phyloP scores from a whole-genome alignment of 2,797 vertebrate genomes.

The Diplodus sargus region DNA sequence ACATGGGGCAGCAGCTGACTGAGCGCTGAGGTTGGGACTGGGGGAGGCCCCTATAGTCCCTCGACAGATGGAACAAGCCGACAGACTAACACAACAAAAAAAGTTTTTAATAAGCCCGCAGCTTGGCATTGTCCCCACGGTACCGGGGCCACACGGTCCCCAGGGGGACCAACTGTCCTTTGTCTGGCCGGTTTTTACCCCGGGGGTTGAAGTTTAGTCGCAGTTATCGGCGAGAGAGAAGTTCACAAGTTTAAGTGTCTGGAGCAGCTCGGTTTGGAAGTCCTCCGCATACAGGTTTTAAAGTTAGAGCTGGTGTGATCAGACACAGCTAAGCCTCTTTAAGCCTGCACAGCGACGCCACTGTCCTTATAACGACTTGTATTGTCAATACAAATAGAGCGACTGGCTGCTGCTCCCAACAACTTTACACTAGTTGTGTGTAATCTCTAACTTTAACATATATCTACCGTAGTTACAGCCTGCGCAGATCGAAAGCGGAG shows the following conservation, averaged over 20 bases:
- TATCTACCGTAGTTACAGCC: too few species aligned
- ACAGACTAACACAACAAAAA: constrained; percentile 83
- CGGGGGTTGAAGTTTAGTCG: constrained; percentile 42
- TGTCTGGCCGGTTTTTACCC: constrained; percentile 79
- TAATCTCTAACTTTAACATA: background rate
- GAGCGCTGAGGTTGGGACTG: constrained; percentile 78
- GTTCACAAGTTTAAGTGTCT: constrained; percentile 9
- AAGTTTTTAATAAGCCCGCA: constrained; percentile 89
- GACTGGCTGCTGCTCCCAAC: background rate
- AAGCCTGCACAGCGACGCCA: constrained; percentile 20
- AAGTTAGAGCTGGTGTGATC: constrained; percentile 36
- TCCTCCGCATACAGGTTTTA: constrained; percentile 8
- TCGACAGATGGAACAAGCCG: constrained; percentile 97
- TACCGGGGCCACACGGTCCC: constrained; percentile 80
- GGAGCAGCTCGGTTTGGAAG: background rate
- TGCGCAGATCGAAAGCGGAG: too few species aligned
- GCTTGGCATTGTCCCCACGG: constrained; percentile 86
- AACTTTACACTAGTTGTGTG: background rate
- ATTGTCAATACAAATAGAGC: background rate
- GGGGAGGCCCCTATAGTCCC: constrained; percentile 84
- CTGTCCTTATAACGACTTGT: background rate
- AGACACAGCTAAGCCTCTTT: constrained; percentile 28
- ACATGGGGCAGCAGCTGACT: constrained; percentile 95
- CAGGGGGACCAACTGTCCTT: constrained; percentile 84
- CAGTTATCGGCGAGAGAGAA: background rate